These are phyloP conservation scores for Bacillus rossius DNA, from an alignment of 1,140 invertebrate genomes.

Conservation along the genomic window DNA sequence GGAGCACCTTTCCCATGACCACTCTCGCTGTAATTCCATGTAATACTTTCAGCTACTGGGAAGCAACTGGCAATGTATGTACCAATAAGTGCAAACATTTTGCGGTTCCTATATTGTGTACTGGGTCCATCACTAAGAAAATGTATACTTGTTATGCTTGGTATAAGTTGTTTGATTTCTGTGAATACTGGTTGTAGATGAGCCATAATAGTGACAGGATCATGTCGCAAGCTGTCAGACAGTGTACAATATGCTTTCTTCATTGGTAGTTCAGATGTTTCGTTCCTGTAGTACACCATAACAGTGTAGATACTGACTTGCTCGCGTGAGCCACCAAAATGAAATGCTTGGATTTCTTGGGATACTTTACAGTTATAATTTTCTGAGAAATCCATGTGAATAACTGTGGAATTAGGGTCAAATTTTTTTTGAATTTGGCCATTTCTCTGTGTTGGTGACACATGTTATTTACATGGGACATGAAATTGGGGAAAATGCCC, in stretches of 20 bases:
- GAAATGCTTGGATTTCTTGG: slow-evolving; percentile 33
- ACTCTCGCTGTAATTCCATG: slow-evolving; percentile 35
- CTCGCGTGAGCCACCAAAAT: slow-evolving; percentile 33
- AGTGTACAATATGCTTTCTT: slow-evolving; percentile 34
- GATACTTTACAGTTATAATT: slow-evolving; percentile 35
- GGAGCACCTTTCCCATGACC: slow-evolving; percentile 35
- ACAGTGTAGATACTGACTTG: slow-evolving; percentile 37
- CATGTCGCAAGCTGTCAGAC: slow-evolving; percentile 33
- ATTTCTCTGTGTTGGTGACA: slow-evolving; percentile 28
- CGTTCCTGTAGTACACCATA: slow-evolving; percentile 26
- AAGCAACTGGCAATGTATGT: neutral
- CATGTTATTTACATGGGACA: slow-evolving; percentile 30
- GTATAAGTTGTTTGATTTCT: slow-evolving; percentile 23
- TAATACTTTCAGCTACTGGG: slow-evolving; percentile 3
- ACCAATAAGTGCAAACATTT: too few species aligned
- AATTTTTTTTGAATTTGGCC: slow-evolving; percentile 28
- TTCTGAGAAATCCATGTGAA: slow-evolving; percentile 36
- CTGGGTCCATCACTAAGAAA: slow-evolving; percentile 23
- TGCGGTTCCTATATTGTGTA: slow-evolving; percentile 20
- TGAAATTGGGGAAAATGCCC: slow-evolving; percentile 9
- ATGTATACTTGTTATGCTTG: slow-evolving; percentile 17
- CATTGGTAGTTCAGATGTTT: slow-evolving; percentile 18
- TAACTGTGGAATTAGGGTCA: slow-evolving; percentile 27
- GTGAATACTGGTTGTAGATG: slow-evolving; percentile 32
- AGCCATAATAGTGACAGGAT: slow-evolving; percentile 35